These are phyloP conservation scores for Zelleria hepariella DNA, from an alignment of 2,888 invertebrate species.

Conservation along the genomic window DNA sequence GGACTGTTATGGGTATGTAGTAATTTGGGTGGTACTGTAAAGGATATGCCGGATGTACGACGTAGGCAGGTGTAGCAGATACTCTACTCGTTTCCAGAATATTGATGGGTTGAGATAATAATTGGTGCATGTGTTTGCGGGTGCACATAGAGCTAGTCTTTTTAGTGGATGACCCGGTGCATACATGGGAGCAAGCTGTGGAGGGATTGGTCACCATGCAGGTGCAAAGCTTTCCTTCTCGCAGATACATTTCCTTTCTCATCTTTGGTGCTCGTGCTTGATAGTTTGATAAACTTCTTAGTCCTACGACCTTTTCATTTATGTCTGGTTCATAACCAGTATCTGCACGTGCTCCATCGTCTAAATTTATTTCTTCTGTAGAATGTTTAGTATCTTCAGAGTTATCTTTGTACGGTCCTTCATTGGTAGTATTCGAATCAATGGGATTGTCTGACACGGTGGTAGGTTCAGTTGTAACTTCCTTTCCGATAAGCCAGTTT, in stretches of 20 bases:
- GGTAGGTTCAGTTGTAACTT: conserved; percentile 19
- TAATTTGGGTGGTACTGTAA: background rate
- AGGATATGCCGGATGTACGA: background rate
- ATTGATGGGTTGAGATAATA: too few relatives aligned
- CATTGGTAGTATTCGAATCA: background rate
- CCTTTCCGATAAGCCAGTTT: conserved; percentile 36
- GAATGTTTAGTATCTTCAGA: conserved; percentile 2
- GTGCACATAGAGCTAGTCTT: background rate
- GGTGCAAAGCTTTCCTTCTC: background rate
- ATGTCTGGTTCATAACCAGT: conserved; percentile 3
- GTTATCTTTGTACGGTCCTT: conserved; percentile 6
- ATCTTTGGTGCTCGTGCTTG: background rate
- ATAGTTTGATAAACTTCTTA: conserved; percentile 35
- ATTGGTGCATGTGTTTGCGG: background rate
- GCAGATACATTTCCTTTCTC: background rate
- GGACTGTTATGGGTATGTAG: background rate
- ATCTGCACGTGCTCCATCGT: background rate
- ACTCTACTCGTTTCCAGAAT: too few relatives aligned
- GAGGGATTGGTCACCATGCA: background rate
- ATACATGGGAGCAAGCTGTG: background rate
- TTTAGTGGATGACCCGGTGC: background rate
- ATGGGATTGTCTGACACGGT: background rate
- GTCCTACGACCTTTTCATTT: conserved; percentile 35
- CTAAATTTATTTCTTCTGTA: conserved; percentile 12
- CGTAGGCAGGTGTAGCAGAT: background rate